phyloP scores from a whole-genome alignment of 2,797 vertebrate genomes.

The Pristis pectinata region DNA sequence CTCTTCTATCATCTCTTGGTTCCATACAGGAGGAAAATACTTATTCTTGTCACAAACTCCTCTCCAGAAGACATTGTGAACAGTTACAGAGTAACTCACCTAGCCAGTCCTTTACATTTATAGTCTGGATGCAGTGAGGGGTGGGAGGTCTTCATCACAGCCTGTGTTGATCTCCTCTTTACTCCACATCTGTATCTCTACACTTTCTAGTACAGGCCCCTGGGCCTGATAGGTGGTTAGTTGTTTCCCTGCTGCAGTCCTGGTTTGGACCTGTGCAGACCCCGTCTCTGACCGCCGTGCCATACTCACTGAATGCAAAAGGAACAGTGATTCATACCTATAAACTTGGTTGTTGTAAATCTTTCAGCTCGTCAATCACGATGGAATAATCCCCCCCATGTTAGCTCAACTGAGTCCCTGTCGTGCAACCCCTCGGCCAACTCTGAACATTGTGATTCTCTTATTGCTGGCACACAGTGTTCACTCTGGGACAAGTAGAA shows the following conservation, averaged over 20 bases:
- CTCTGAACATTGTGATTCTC: neutral
- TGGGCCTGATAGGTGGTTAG: neutral
- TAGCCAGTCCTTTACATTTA: neutral
- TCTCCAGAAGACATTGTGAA: neutral
- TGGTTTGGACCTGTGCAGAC: neutral
- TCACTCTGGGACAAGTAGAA: neutral
- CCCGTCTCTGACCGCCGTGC: neutral
- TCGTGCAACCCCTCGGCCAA: neutral
- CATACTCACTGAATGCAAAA: neutral
- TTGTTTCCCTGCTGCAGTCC: neutral
- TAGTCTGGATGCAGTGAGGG: no score
- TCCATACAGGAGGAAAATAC: neutral
- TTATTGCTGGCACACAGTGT: neutral
- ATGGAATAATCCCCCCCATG: neutral
- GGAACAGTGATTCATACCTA: neutral
- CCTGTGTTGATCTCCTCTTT: neutral
- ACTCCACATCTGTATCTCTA: neutral
- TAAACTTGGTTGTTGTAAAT: neutral
- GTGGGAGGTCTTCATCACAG: neutral
- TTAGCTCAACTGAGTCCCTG: neutral
- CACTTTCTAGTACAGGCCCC: neutral
- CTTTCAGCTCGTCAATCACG: neutral
- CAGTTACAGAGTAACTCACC: neutral
- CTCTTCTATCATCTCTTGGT: neutral
- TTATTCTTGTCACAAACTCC: neutral